Percentiles rank a stretch among this genome's conserved stretches.
phyloP scores from a whole-genome alignment of 2,797 vertebrate genomes.

The Syndactyla subalaris region DNA sequence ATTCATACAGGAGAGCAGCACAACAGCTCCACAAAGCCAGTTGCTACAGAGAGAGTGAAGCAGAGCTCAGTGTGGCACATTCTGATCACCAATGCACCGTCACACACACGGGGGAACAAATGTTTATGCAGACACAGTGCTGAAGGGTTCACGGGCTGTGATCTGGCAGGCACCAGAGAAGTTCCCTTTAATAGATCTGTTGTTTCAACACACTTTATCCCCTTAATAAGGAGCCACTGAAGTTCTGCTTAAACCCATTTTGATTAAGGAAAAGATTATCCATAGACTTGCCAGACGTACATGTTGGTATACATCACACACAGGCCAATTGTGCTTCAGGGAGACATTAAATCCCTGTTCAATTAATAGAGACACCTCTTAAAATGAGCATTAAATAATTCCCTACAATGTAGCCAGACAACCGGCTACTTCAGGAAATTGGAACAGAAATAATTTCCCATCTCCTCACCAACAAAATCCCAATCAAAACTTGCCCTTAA shows the following conservation, averaged over 20 bases:
- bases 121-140: not conserved
- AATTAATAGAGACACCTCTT: slow-evolving; percentile 40
- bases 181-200: not conserved
- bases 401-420: not conserved
- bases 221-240: not conserved
- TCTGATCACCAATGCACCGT: not conserved
- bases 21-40: not conserved
- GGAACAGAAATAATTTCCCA: not conserved
- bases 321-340: slow-evolving; percentile 19
- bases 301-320: not conserved
- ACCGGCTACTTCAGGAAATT: not conserved
- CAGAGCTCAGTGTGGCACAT: not conserved
- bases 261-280: slow-evolving; percentile 12
- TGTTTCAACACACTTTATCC: not conserved
- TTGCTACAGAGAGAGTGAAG: not conserved
- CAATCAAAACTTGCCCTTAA: not conserved
- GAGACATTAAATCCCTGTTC: slow-evolving; percentile 43
- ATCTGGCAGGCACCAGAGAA: not conserved
- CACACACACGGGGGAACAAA: not conserved
- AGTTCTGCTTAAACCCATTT: not conserved
- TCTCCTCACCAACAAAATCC: not conserved
- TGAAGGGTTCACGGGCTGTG: not conserved
- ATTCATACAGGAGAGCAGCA: not conserved
- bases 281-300: not conserved
- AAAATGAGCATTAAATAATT: slow-evolving; percentile 57